Evolutionary conservation across 2,797 vertebrate species (phyloP).

Genomic region (Oreochromis grahami): DNA sequence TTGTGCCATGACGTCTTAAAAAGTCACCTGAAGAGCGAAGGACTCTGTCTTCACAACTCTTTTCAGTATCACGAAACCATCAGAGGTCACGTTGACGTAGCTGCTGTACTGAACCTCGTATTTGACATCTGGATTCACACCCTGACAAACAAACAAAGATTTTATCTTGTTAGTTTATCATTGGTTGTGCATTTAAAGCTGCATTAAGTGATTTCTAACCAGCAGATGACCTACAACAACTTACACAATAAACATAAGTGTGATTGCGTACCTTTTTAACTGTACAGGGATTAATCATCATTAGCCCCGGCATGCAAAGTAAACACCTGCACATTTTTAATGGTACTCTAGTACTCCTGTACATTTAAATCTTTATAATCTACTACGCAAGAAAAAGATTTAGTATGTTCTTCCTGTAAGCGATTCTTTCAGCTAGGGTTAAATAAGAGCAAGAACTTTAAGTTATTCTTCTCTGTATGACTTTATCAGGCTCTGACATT

Average conservation of each 20-base stretch:
- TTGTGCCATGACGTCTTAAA: background rate
- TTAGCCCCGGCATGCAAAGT: background rate
- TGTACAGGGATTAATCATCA: background rate
- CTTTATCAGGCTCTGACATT: background rate
- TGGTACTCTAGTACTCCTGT: background rate
- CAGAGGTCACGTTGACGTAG: conserved; percentile 79
- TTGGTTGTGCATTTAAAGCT: background rate
- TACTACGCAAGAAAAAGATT: background rate
- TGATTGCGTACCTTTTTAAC: background rate
- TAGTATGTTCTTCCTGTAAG: background rate
- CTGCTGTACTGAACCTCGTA: conserved; percentile 84
- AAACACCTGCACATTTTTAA: background rate
- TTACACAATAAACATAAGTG: background rate
- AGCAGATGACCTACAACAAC: background rate
- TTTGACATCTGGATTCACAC: conserved; percentile 80
- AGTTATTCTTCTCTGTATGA: background rate
- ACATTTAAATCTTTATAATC: background rate
- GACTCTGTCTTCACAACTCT: conserved; percentile 68
- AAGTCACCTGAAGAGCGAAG: conserved; percentile 70
- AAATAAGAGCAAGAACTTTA: background rate
- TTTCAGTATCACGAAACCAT: conserved; percentile 83
- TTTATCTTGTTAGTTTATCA: background rate
- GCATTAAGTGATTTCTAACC: background rate
- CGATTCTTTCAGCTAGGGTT: background rate
- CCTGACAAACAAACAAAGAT: conserved; percentile 62